Percentiles rank a stretch among this genome's conserved stretches.
These are phyloP conservation scores for Horisme vitalbata DNA, from an alignment of 2,888 invertebrate species.

Conservation along the genomic window DNA sequence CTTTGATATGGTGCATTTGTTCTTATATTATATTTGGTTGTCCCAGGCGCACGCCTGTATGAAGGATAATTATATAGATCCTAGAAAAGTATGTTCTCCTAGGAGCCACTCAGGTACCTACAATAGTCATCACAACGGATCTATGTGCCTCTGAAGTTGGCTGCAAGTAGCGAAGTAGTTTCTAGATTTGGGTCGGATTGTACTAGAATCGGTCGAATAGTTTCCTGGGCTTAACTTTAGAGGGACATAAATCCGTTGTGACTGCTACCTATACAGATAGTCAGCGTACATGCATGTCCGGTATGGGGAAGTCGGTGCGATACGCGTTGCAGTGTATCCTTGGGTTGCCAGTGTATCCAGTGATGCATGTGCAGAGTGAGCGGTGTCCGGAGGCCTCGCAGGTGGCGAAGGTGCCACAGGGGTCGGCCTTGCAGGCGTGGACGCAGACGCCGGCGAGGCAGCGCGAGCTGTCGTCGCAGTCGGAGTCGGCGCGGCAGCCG, in stretches of 20 bases:
- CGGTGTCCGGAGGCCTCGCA: constrained; percentile 91
- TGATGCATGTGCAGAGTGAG: constrained; percentile 89
- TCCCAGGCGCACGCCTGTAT: too few species aligned
- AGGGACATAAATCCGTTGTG: too few species aligned
- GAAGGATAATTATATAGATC: too few species aligned
- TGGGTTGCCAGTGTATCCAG: constrained; percentile 90
- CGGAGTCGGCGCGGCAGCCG: constrained; percentile 86
- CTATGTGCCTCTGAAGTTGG: too few species aligned
- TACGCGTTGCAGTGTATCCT: constrained; percentile 87
- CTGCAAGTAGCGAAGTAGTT: too few species aligned
- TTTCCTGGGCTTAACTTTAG: too few species aligned
- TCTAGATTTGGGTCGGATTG: too few species aligned
- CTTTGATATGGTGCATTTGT: too few species aligned
- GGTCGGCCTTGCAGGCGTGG: constrained; percentile 89
- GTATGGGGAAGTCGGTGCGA: constrained; percentile 92
- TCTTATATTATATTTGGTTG: too few species aligned
- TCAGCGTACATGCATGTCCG: constrained; percentile 86
- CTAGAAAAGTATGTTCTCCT: too few species aligned
- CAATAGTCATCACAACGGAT: too few species aligned
- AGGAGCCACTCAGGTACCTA: too few species aligned
- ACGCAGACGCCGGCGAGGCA: constrained; percentile 91
- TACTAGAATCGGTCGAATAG: background rate
- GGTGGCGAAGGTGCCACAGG: constrained; percentile 89
- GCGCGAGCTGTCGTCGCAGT: constrained; percentile 89
- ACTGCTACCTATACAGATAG: background rate